A percentile compares a stretch with the other conserved stretches of the same genome.
Conservation (phyloP, 2,113 vertebrate genomes). For the Anoura caudifer region DNA sequence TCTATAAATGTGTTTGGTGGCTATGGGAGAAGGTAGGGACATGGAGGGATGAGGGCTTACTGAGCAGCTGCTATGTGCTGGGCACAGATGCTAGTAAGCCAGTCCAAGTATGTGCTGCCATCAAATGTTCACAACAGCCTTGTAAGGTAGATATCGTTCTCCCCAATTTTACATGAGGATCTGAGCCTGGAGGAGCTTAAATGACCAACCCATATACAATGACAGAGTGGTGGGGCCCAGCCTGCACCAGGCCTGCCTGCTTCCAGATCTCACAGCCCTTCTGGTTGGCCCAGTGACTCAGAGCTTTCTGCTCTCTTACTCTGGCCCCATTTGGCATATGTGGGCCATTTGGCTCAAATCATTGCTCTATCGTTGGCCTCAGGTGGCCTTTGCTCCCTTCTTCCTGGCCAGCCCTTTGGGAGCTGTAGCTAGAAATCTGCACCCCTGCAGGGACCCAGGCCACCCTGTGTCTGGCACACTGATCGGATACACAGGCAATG, state of each 20-base stretch:
- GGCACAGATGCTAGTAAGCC: background rate
- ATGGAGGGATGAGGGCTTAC: background rate
- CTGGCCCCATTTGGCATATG: background rate
- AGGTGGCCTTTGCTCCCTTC: background rate
- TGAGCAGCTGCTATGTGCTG: background rate
- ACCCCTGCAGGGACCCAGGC: background rate
- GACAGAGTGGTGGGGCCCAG: background rate
- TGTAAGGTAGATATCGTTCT: background rate
- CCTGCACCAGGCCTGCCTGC: background rate
- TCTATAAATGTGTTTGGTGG: background rate
- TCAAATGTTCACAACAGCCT: background rate
- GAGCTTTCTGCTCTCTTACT: background rate
- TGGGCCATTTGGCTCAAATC: background rate
- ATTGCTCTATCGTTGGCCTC: background rate
- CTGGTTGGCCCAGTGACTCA: background rate
- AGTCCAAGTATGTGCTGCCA: background rate
- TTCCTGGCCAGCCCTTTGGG: background rate
- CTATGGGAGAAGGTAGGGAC: fast-evolving
- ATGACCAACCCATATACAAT: background rate
- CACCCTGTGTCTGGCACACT: background rate
- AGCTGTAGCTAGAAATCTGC: background rate
- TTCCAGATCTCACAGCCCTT: background rate
- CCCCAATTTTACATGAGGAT: too few species aligned
- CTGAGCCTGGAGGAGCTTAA: background rate
- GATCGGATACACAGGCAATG: too few species aligned